Base-by-base conservation (phyloP, 2,113 vertebrate species). In the Neogale vison region DNA sequence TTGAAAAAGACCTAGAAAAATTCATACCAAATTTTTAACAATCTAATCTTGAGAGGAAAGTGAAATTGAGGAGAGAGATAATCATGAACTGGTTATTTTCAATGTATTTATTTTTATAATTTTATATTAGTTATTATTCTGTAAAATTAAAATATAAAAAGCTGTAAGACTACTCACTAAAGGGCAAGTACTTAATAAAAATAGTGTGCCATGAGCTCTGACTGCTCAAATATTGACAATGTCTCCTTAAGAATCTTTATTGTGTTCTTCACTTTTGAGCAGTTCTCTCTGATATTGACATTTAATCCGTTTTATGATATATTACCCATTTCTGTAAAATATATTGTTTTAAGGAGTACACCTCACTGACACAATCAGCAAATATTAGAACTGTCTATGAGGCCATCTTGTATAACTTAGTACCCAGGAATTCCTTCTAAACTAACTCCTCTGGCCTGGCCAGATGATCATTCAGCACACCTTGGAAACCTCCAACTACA, bases 101-200 rank as follows among this genome's bases (percentile, higher is more conserved):
- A 94, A 89, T 69, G 42, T 71, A 71, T 72, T 82, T 45, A 52
- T 34, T 72, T 82, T 45, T 50, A 71, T 11, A 12, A 24, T 76
- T 79, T 92, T 86, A 67, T 42, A 88, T 88, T 94, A 90, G 59
- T 76, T 67, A 93, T 18, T 69, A 87, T 93, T 2, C 31, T 59
- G 26, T 21, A 52, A 76, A 96, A 79, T 80, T 74, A 67, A 94
- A 92, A 82, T 72, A 15, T 31, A 47, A 80, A 92, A 80, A 71
- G 4, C 10, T 65, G 5, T 55, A 61, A 55, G 14, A 57, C 65
- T 34, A 79, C 7, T 84, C 52, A 71, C 79, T 83, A 79, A 88
- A 82, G 7, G 36, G 20, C 7, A 74, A 91, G 9, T 74, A 84
- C 11, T 93, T 93, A 82, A 45, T 47, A 61, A 84, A 93, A 59